phyloP scores from a whole-genome alignment of 2,113 vertebrate genomes.

The Seriola dumerili region DNA sequence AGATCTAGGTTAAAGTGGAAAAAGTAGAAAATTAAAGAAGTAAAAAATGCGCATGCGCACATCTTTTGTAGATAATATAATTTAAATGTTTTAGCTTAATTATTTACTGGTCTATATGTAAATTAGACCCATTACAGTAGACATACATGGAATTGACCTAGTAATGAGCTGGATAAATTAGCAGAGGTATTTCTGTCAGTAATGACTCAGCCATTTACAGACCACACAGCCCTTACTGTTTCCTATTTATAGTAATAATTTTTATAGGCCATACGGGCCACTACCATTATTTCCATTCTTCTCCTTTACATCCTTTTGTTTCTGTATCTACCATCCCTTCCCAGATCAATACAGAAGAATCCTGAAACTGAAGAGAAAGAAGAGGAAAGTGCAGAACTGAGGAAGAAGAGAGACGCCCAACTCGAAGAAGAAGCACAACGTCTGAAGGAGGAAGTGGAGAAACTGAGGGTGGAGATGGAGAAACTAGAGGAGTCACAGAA shows the following conservation, averaged over 20 bases:
- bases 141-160: too few species aligned
- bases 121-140: too few species aligned
- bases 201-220: background rate
- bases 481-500: constrained; percentile 87
- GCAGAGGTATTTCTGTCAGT: too few species aligned
- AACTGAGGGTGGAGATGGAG: constrained; percentile 86
- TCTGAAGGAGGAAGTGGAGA: constrained; percentile 84
- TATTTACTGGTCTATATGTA: too few species aligned
- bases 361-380: constrained; percentile 59
- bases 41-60: too few species aligned
- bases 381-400: constrained; percentile 45
- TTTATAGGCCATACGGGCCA: background rate
- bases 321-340: background rate
- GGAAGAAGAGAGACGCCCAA: constrained; percentile 73
- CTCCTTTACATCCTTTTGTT: background rate
- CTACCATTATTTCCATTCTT: background rate
- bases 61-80: too few species aligned
- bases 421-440: constrained; percentile 80
- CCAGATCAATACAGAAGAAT: constrained; percentile 60
- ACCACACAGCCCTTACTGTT: background rate
- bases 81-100: too few species aligned
- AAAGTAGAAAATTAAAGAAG: too few species aligned
- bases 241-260: background rate
- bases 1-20: too few species aligned
- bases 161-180: too few species aligned